Conservation (phyloP, 2,797 vertebrate genomes). For the Pangasius djambal region DNA sequence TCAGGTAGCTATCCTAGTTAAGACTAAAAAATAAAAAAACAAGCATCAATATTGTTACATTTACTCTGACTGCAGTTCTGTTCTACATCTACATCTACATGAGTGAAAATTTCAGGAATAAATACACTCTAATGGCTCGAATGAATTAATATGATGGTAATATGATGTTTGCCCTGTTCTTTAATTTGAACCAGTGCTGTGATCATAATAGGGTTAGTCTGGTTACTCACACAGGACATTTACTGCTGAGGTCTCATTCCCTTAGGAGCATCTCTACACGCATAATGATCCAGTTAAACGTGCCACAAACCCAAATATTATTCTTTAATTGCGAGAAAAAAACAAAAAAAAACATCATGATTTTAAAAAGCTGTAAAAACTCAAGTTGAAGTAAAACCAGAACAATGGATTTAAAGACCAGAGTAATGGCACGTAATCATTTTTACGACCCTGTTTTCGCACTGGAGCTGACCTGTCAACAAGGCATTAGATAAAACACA, state of each 20-base stretch:
- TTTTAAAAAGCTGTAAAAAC: neutral
- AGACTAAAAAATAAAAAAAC: neutral
- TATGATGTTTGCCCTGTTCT: no score
- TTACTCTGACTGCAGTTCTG: neutral
- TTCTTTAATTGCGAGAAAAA: neutral
- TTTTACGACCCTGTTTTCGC: conserved; percentile 8
- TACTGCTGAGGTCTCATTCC: neutral
- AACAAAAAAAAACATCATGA: neutral
- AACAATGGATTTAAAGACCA: conserved; percentile 38
- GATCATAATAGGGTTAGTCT: neutral
- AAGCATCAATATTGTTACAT: neutral
- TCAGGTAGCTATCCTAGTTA: neutral
- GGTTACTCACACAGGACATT: neutral
- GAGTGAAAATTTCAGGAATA: neutral
- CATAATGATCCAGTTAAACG: neutral
- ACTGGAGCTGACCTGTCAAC: neutral
- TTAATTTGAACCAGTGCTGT: no score
- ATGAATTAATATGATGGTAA: neutral
- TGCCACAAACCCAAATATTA: neutral
- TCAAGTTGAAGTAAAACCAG: neutral
- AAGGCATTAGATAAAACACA: neutral
- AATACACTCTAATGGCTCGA: neutral
- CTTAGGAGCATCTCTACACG: neutral
- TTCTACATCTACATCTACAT: neutral
- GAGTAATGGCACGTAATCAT: conserved; percentile 36